Evolutionary conservation across 2,888 invertebrate species (phyloP).

Genomic region (Pandemis corylana): DNA sequence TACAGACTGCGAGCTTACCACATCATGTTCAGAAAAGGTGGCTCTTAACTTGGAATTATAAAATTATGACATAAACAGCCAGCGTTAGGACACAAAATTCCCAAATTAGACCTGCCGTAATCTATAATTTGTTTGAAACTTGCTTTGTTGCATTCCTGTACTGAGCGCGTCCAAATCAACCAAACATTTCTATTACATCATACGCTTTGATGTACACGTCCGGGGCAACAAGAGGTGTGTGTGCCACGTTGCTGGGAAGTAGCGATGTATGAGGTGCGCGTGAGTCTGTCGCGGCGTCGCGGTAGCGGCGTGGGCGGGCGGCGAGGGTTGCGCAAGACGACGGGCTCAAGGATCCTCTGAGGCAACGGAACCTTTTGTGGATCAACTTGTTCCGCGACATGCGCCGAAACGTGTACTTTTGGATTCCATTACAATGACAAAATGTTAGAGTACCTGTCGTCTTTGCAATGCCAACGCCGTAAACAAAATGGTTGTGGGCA

Average conservation of each 20-base stretch:
- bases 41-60: not conserved
- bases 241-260: not conserved
- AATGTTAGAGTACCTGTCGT: not conserved
- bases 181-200: not conserved
- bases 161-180: not conserved
- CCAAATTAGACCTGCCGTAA: slow-evolving; percentile 28
- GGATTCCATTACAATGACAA: not conserved
- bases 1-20: not conserved
- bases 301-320: slow-evolving; percentile 34
- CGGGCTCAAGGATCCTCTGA: slow-evolving; percentile 50
- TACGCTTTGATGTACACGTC: slow-evolving; percentile 7
- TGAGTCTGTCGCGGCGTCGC: slow-evolving; percentile 29
- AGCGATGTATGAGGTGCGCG: slow-evolving; percentile 11
- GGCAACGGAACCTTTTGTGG: slow-evolving; percentile 50
- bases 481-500: not conserved
- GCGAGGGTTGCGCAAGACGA: slow-evolving; percentile 52
- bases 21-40: not conserved
- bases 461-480: not conserved
- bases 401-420: not conserved
- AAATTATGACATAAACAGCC: slow-evolving; percentile 30
- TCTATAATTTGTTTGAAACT: slow-evolving; percentile 30
- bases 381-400: slow-evolving; percentile 21
- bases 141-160: slow-evolving; percentile 21
- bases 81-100: slow-evolving; percentile 35
- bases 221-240: no score